Percentiles rank a stretch among this genome's conserved stretches.
These are phyloP conservation scores for Trimorus sp. DNA, from an alignment of 2,888 invertebrate genomes.

Conservation along the genomic window DNA sequence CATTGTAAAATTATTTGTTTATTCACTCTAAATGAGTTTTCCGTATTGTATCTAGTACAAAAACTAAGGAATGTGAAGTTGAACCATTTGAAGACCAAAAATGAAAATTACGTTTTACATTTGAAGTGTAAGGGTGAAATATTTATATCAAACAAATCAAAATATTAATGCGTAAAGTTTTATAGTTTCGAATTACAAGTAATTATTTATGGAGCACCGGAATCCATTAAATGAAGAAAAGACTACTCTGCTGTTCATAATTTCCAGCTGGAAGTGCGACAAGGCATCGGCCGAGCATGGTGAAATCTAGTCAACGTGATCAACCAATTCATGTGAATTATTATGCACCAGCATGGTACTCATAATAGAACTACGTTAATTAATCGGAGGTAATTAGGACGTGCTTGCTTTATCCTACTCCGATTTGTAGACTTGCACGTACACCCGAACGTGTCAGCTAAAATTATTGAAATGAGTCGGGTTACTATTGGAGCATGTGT, in stretches of 20 bases:
- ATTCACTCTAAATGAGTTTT: too few species aligned
- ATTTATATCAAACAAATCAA: too few species aligned
- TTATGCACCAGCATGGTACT: conserved; percentile 62
- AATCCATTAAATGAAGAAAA: not conserved
- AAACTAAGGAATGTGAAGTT: too few species aligned
- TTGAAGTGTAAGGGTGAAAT: too few species aligned
- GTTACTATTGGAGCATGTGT: conserved; percentile 32
- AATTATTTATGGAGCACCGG: too few species aligned
- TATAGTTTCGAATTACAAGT: too few species aligned
- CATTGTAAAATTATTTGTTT: too few species aligned
- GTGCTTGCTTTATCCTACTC: conserved; percentile 58
- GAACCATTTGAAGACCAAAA: too few species aligned
- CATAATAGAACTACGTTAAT: conserved; percentile 63
- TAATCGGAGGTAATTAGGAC: conserved; percentile 65
- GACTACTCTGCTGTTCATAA: conserved; percentile 39
- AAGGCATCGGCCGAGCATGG: conserved; percentile 42
- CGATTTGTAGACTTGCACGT: conserved; percentile 61
- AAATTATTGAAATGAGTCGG: conserved; percentile 47
- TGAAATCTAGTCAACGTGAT: conserved; percentile 56
- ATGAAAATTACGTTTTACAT: too few species aligned
- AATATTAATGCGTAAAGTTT: too few species aligned
- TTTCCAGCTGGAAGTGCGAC: conserved; percentile 48
- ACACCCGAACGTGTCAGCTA: conserved; percentile 46
- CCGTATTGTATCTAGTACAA: too few species aligned
- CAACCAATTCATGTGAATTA: conserved; percentile 65